These are phyloP conservation scores for Semotilus atromaculatus DNA, from an alignment of 2,797 vertebrate genomes.

Conservation along the genomic window DNA sequence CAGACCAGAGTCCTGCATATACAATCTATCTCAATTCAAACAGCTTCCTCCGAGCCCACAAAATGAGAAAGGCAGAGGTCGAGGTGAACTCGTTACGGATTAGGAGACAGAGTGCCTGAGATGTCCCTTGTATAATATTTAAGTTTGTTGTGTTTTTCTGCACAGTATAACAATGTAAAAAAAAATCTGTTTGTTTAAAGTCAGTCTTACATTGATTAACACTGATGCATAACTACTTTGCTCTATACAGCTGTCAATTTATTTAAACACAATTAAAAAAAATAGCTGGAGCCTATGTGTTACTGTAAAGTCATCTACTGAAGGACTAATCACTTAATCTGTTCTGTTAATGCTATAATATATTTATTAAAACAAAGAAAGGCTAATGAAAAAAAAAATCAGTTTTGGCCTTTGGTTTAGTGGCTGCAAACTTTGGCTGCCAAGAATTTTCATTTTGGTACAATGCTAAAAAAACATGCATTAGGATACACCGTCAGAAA, in stretches of 20 bases:
- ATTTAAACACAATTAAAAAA: neutral
- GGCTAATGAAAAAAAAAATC: neutral
- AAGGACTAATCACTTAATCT: neutral
- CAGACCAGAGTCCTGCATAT: constrained; percentile 63
- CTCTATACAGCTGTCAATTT: neutral
- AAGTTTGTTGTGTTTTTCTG: neutral
- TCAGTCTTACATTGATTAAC: neutral
- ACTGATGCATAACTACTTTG: neutral
- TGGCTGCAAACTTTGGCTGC: neutral
- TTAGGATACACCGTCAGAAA: neutral
- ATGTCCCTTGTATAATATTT: neutral
- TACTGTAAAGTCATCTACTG: neutral
- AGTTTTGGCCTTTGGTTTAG: neutral
- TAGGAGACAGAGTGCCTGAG: neutral
- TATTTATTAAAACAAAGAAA: neutral
- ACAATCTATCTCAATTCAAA: constrained; percentile 57
- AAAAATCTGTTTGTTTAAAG: neutral
- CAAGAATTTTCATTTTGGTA: neutral
- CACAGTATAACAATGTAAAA: neutral
- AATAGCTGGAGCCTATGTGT: neutral
- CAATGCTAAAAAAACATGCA: neutral
- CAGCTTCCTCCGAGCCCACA: constrained; percentile 26
- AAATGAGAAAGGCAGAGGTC: constrained; percentile 35
- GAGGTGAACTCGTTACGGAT: neutral
- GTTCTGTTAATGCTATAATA: neutral